Evolutionary conservation across 1,140 invertebrate genomes (phyloP), one percentile per base, ranked within the genome.

Genomic region (Neoseiulus cucumeris): DNA sequence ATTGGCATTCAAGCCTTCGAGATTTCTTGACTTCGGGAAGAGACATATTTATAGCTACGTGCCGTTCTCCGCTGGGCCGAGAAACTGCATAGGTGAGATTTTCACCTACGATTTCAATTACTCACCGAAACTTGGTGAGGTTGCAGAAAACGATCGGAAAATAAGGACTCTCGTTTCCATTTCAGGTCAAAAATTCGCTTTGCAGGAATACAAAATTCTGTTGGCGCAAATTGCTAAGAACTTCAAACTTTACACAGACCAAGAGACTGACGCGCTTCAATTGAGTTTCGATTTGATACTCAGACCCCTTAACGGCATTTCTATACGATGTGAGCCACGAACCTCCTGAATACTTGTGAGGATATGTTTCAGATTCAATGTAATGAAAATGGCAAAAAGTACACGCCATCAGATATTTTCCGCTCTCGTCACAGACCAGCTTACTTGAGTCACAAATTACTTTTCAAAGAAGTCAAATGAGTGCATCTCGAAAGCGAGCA

Each of bases 11-110:
- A n/a, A n/a, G n/a, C n/a, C n/a, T n/a, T n/a, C n/a, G n/a, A n/a
- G n/a, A n/a, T n/a, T n/a, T n/a, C 14, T 65, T 65, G 7, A 55
- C 77, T 80, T n/a, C 69, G 70, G n/a, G 25, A 30, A 17, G 72
- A 80, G 0, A 42, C 86, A 90, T 71, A 87, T 87, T 47, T 91
- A 87, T 75, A 82, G 86, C 14, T 81, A 77, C 68, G 82, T 91
- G 29, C 89, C 89, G 1, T 91, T 91, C 78, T 87, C 85, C 1
- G 87, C 87, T 29, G 79, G 79, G 22, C 70, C 72, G 20, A 69
- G 79, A 44, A 79, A 79, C 68, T 79, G 82, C 79, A 0, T 76
- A 80, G n/a, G n/a, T n/a, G n/a, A n/a, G n/a, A n/a, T n/a, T n/a
- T n/a, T n/a, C n/a, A n/a, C n/a, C n/a, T n/a, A n/a, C n/a, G n/a